Conservation (phyloP, 2,113 vertebrate genomes). For the Columba livia region DNA sequence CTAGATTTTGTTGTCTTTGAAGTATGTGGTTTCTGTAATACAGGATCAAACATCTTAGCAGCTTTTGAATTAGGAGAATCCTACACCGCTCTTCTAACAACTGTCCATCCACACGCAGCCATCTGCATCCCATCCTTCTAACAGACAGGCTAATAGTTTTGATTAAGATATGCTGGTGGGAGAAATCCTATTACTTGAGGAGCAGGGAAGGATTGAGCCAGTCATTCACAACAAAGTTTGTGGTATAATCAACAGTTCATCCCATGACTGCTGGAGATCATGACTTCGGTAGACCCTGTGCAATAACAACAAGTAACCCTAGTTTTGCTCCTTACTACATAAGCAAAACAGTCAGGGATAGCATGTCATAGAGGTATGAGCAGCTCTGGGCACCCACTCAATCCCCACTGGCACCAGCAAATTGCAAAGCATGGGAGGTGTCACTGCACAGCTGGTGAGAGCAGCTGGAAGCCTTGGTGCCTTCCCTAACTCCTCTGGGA, state of each 20-base stretch:
- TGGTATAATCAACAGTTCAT: not conserved
- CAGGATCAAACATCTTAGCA: not conserved
- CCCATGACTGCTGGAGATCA: not conserved
- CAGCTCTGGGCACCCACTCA: not conserved
- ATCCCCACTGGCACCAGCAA: not conserved
- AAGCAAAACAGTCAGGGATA: not conserved
- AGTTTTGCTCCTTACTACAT: not conserved
- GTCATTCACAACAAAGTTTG: not conserved
- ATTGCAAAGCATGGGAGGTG: not conserved
- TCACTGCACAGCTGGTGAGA: not conserved
- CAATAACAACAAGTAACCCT: not conserved
- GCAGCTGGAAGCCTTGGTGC: not conserved
- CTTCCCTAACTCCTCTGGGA: not conserved
- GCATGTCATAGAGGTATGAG: not conserved
- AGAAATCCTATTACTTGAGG: not conserved
- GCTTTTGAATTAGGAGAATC: not conserved
- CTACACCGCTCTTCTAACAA: not conserved
- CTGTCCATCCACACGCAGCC: not conserved
- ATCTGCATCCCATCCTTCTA: not conserved
- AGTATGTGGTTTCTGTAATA: not conserved
- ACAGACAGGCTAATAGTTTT: not conserved
- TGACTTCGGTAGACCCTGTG: not conserved
- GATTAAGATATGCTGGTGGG: not conserved
- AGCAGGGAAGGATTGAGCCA: not conserved
- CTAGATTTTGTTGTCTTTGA: constrained; percentile 18